Evolutionary conservation across 2,113 vertebrate species (phyloP).

Genomic region (Agapornis roseicollis): DNA sequence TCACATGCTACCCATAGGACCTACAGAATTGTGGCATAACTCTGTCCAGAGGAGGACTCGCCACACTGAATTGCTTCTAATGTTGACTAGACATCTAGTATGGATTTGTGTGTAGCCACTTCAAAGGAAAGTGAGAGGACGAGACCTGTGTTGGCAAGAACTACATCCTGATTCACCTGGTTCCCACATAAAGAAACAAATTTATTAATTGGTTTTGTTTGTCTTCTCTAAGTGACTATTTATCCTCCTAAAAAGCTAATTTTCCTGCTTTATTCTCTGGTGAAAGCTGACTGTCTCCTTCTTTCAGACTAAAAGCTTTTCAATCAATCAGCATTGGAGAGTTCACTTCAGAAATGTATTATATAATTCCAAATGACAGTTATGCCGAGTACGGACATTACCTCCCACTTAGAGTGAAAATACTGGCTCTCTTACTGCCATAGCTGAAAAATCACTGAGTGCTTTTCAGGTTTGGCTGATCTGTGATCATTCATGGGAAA

Average conservation of each 20-base stretch:
- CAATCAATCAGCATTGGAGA: background rate
- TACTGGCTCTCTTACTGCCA: background rate
- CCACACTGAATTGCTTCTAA: background rate
- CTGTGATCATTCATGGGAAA: background rate
- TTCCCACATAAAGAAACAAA: background rate
- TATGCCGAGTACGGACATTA: background rate
- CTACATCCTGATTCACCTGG: background rate
- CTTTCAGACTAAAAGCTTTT: conserved; percentile 6
- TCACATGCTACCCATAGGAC: fast-evolving
- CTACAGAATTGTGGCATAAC: fast-evolving
- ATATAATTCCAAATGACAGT: background rate
- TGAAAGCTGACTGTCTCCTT: background rate
- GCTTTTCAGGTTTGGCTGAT: background rate
- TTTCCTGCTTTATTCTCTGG: background rate
- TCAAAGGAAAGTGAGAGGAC: background rate
- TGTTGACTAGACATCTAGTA: no score
- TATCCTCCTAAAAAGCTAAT: background rate
- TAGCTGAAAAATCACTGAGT: background rate
- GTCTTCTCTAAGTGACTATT: background rate
- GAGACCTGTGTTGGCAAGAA: background rate
- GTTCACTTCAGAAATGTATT: background rate
- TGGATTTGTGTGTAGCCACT: background rate
- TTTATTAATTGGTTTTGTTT: background rate
- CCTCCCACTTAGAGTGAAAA: background rate
- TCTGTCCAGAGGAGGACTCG: background rate